A percentile compares a stretch with the other conserved stretches of the same genome.
Evolutionary conservation across 2,797 vertebrate species (phyloP).

Genomic region (Craterocephalus amniculus): DNA sequence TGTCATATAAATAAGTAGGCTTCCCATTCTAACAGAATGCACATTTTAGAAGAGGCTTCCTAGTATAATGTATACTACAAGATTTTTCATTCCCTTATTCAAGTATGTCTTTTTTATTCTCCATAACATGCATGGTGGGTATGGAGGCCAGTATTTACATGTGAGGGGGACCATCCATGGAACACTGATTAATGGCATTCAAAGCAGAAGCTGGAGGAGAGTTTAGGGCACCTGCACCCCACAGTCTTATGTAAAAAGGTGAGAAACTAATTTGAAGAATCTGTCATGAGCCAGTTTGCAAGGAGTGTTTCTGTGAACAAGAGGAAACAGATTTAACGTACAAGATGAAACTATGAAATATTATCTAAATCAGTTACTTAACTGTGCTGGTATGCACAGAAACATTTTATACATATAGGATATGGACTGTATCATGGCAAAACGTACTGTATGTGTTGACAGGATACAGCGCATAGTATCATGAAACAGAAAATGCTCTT

Average conservation of each 20-base stretch:
- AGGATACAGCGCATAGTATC: not conserved
- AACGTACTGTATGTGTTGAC: no score
- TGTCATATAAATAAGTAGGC: slow-evolving; percentile 32
- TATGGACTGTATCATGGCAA: no score
- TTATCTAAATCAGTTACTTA: slow-evolving; percentile 7
- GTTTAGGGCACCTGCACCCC: slow-evolving; percentile 1
- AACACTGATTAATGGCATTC: slow-evolving; percentile 46
- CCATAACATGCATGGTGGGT: slow-evolving; percentile 12
- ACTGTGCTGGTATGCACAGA: not conserved
- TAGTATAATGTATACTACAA: slow-evolving; percentile 12
- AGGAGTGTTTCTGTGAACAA: not conserved
- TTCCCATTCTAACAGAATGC: not conserved
- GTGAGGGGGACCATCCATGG: slow-evolving; percentile 33
- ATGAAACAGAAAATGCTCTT: not conserved
- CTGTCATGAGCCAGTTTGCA: not conserved
- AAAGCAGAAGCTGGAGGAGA: not conserved
- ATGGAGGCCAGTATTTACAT: slow-evolving; percentile 16
- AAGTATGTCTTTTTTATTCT: slow-evolving; percentile 9
- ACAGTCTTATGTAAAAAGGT: slow-evolving; percentile 43
- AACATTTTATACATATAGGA: no score
- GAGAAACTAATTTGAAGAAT: slow-evolving; percentile 23
- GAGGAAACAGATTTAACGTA: not conserved
- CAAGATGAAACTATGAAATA: slow-evolving; percentile 3
- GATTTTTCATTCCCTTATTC: slow-evolving; percentile 17
- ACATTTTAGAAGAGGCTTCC: slow-evolving; percentile 3